phyloP scores from a whole-genome alignment of 2,888 invertebrate species.

The Eristalinus sepulchralis region DNA sequence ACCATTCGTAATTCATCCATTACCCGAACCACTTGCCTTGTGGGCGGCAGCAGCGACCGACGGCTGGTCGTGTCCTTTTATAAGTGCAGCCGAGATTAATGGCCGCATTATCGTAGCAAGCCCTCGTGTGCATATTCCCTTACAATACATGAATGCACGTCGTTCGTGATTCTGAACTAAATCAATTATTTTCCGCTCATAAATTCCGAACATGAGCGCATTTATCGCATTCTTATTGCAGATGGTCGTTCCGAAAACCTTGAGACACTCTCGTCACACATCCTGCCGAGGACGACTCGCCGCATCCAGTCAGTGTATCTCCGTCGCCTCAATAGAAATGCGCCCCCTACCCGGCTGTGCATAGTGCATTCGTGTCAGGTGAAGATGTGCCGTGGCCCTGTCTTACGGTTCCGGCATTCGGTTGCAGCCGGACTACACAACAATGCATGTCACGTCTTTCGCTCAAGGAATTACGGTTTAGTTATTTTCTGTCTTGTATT shows the following conservation, averaged over 20 bases:
- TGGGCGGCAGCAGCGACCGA: not conserved
- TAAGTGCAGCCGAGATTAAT: constrained; percentile 4
- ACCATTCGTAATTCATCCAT: not conserved
- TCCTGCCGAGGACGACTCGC: not conserved
- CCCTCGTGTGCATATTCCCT: not conserved
- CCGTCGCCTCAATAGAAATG: not conserved
- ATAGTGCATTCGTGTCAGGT: constrained; percentile 39
- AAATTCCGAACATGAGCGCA: constrained; percentile 38
- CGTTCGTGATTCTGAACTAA: constrained; percentile 14
- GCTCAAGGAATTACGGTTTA: constrained; percentile 9
- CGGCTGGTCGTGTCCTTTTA: not conserved
- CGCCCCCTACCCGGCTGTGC: not conserved
- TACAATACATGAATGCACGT: not conserved
- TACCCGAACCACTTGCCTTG: not conserved
- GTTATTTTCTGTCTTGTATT: not conserved
- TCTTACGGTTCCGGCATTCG: constrained; percentile 18
- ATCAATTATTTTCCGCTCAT: constrained; percentile 43
- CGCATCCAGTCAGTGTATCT: not conserved
- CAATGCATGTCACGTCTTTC: constrained; percentile 39
- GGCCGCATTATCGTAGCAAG: not conserved
- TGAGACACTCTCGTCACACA: constrained; percentile 13
- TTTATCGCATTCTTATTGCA: constrained; percentile 26
- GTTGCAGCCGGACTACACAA: constrained; percentile 16
- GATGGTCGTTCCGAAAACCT: not conserved
- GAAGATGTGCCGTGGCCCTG: constrained; percentile 27